phyloP scores from a whole-genome alignment of 2,888 invertebrate species.

The Patella pellucida region DNA sequence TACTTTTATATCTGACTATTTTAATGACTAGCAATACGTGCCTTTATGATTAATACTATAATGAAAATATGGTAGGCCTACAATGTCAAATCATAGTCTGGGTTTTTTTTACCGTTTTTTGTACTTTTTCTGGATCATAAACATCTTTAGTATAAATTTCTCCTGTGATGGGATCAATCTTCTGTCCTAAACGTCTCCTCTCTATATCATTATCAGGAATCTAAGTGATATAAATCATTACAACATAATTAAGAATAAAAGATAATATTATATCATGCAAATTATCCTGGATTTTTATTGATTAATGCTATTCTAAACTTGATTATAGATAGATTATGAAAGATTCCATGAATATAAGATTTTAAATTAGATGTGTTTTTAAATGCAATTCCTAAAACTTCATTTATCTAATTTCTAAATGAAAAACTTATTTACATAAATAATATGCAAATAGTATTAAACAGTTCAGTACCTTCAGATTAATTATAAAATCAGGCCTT shows the following conservation, averaged over 20 bases:
- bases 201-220: conserved; percentile 69
- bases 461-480: conserved; percentile 60
- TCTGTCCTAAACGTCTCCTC: conserved; percentile 61
- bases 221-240: conserved; percentile 41
- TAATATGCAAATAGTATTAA: not conserved
- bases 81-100: not conserved
- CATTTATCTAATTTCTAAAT: not conserved
- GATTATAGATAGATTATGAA: not conserved
- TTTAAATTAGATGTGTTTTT: not conserved
- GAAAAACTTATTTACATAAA: not conserved
- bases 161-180: conserved; percentile 66
- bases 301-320: not conserved
- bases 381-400: not conserved
- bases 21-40: too few relatives aligned
- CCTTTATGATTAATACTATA: too few relatives aligned
- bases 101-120: conserved; percentile 44
- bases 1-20: too few relatives aligned
- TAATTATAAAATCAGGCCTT: conserved; percentile 70
- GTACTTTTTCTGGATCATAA: conserved; percentile 66
- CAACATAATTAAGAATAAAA: not conserved
- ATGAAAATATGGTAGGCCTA: too few relatives aligned
- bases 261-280: not conserved
- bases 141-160: conserved; percentile 66
- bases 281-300: not conserved
- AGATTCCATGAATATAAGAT: not conserved